A percentile compares a stretch with the other conserved stretches of the same genome.
These are phyloP conservation scores for Allacma fusca DNA, from an alignment of 2,888 invertebrate genomes.

Conservation along the genomic window DNA sequence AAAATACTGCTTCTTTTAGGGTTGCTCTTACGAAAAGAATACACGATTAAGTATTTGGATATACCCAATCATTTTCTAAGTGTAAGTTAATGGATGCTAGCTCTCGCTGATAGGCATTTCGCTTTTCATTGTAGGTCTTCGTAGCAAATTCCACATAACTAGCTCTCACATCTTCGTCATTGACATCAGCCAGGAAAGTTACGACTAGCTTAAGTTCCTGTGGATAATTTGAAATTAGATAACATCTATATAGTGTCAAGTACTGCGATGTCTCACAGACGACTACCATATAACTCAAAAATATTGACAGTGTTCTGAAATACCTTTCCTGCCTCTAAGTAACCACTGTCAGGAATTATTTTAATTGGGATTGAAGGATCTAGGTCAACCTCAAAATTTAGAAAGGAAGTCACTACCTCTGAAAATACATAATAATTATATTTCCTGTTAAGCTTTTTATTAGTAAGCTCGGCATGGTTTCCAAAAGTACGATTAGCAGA, in stretches of 20 bases:
- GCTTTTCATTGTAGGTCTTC: conserved; percentile 9
- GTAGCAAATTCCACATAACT: conserved; percentile 13
- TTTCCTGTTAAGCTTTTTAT: neutral
- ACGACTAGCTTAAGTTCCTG: conserved; percentile 27
- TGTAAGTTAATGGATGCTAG: conserved; percentile 30
- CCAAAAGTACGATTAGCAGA: too few species aligned
- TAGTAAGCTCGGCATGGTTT: too few species aligned
- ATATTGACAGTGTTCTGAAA: neutral
- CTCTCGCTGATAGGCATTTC: conserved; percentile 36
- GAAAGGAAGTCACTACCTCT: neutral
- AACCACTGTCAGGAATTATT: conserved; percentile 36
- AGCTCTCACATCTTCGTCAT: conserved; percentile 24
- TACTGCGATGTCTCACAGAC: too few species aligned
- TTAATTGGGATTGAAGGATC: conserved; percentile 32
- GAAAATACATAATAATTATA: neutral
- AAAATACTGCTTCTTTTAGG: too few species aligned
- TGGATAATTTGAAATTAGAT: neutral
- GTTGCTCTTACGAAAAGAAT: too few species aligned
- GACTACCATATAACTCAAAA: too few species aligned
- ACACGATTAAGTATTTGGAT: too few species aligned
- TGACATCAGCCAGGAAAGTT: conserved; percentile 27
- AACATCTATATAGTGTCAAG: neutral
- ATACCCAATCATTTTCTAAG: conserved; percentile 31
- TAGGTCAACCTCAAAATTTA: conserved; percentile 30
- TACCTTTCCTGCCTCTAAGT: conserved; percentile 42